Percentiles rank a stretch among this genome's conserved stretches.
These are phyloP conservation scores for Eleutherodactylus coqui DNA, from an alignment of 2,797 vertebrate species.

Conservation along the genomic window DNA sequence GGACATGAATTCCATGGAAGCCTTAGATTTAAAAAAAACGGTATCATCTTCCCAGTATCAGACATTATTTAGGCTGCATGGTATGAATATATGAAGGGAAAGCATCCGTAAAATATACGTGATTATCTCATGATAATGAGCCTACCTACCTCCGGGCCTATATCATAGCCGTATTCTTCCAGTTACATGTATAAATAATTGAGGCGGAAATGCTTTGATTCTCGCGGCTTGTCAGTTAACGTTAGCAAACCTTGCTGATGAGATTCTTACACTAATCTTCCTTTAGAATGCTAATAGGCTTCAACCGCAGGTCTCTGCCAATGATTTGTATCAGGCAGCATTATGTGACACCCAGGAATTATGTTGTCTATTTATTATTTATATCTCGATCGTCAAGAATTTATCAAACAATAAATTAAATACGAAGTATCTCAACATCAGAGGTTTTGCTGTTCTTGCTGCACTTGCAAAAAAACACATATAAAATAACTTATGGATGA, in stretches of 20 bases:
- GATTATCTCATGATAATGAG: constrained; percentile 42
- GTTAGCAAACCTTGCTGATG: constrained; percentile 61
- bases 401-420: constrained; percentile 48
- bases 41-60: not conserved
- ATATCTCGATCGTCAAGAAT: constrained; percentile 29
- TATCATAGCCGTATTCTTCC: constrained; percentile 28
- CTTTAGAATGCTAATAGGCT: constrained; percentile 69
- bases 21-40: not conserved
- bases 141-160: constrained; percentile 29
- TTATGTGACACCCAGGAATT: constrained; percentile 43
- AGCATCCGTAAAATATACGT: constrained; percentile 24
- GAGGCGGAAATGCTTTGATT: constrained; percentile 52
- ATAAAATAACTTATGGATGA: constrained; percentile 21
- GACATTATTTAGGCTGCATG: constrained; percentile 4
- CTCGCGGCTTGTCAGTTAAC: constrained; percentile 66
- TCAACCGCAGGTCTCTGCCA: constrained; percentile 51
- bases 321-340: constrained; percentile 27
- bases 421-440: constrained; percentile 3
- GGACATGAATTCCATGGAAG: not conserved
- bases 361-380: constrained; percentile 58
- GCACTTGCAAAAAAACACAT: not conserved
- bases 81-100: constrained; percentile 23
- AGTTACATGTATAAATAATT: constrained; percentile 56
- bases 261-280: constrained; percentile 63
- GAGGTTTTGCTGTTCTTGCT: not conserved